phyloP scores from a whole-genome alignment of 2,113 vertebrate genomes.

The Hemichromis elongatus region DNA sequence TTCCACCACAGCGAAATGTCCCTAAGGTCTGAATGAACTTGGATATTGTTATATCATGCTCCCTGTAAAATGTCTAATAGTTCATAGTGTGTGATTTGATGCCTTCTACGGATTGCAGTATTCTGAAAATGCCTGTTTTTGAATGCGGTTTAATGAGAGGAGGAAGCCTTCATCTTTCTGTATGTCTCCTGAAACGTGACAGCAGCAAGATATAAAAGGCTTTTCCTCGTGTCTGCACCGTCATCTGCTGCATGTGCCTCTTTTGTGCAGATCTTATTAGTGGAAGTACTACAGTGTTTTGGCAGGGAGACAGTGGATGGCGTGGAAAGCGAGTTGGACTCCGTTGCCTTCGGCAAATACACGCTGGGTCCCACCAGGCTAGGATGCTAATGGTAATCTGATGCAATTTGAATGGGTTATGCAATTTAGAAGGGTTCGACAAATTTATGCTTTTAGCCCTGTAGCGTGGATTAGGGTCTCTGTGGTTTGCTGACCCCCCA shows the following conservation, averaged over 20 bases:
- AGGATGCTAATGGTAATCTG: slow-evolving; percentile 44
- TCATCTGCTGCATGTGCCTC: slow-evolving; percentile 10
- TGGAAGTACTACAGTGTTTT: neutral
- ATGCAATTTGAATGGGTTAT: slow-evolving; percentile 28
- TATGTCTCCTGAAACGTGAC: slow-evolving; percentile 2
- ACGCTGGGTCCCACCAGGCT: neutral
- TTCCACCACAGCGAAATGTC: neutral
- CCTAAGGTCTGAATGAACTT: slow-evolving; percentile 5
- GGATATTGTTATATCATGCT: neutral
- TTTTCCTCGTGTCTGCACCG: neutral
- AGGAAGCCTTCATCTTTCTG: neutral
- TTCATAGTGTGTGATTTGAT: neutral
- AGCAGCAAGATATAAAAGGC: slow-evolving; percentile 3
- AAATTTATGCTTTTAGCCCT: slow-evolving; percentile 32
- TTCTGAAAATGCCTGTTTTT: neutral
- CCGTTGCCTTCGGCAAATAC: neutral
- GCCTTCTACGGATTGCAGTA: neutral
- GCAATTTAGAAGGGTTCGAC: slow-evolving; percentile 21
- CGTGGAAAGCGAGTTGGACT: slow-evolving; percentile 6
- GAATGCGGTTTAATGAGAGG: slow-evolving; percentile 6
- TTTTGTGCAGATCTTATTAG: slow-evolving; percentile 2
- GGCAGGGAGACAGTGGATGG: neutral
- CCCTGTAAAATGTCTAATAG: slow-evolving; percentile 3
- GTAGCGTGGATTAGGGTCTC: slow-evolving; percentile 24
- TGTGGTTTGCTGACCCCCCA: neutral